Evolutionary conservation across 2,888 invertebrate genomes (phyloP), one percentile per base, ranked within the genome.

Genomic region (Panorpa germanica): DNA sequence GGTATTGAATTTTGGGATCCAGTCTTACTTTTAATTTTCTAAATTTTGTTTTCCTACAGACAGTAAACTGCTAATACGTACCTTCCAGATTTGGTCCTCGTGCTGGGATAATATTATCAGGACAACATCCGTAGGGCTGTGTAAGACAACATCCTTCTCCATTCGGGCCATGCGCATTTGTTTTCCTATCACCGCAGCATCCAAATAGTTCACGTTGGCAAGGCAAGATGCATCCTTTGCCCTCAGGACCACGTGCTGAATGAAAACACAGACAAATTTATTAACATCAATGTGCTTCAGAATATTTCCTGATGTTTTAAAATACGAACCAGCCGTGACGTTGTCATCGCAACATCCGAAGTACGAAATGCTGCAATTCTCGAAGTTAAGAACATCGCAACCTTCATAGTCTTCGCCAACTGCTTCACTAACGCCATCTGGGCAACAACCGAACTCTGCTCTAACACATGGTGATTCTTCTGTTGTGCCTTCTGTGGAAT

Each of bases 171-270:
- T 85, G 82, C 3, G 93, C 83, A 1, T 85, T 70, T 1, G 83
- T 85, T 41, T 66, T 53, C 3, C 69, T 70, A 47, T 95, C 91
- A 2, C 70, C 66, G 45, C 95, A 95, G 48, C 95, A 95, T 4
- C 93, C 91, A 48, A 70, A 77, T 1, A 64, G 60, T 16, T 73
- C 67, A 2, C 61, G 59, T 15, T 65, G 61, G 48, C 85, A 85
- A 1, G 65, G 55, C 37, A 67, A 58, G 25, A 61, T 61, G 46
- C 93, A 93, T 4, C 86, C 90, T 46, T 72, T 65, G 39, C 63
- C 58, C 32, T 71, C 59, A 5, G 67, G 63, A 8, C 86, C 83
- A 39, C 56, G 51, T 37, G 82, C 80, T 61, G 45, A 23, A 37
- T 34, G 23, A 34, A 25, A 25, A 19, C 4, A 34, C n/a, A 17